Percentiles rank a stretch among this genome's conserved stretches.
Conservation (phyloP, 2,797 vertebrate genomes). For the Meriones psammophilus region DNA sequence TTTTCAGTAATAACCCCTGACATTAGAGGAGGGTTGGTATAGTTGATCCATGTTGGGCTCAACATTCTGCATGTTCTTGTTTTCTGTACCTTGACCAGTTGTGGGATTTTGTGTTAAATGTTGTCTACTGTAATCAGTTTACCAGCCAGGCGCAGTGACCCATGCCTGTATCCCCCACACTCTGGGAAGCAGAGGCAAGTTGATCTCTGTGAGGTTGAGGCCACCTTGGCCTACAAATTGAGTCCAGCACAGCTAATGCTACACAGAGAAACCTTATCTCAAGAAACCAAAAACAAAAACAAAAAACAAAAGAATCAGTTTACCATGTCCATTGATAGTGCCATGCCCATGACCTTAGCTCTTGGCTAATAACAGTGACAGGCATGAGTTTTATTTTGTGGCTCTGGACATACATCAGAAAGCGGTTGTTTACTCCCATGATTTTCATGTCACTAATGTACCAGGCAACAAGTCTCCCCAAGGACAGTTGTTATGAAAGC, state of each 20-base stretch:
- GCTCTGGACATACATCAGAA: neutral
- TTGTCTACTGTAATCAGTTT: neutral
- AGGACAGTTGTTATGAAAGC: neutral
- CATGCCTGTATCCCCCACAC: too few species aligned
- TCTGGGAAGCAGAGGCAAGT: too few species aligned
- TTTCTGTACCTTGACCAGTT: neutral
- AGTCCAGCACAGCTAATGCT: too few species aligned
- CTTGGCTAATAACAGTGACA: neutral
- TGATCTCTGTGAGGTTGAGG: too few species aligned
- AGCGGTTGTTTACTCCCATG: neutral
- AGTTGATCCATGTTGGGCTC: neutral
- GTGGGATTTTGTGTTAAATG: neutral
- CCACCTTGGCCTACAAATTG: too few species aligned
- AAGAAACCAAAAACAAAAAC: too few species aligned
- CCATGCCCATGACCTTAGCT: neutral
- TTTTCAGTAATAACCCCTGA: too few species aligned
- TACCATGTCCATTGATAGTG: neutral
- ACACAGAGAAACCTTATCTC: too few species aligned
- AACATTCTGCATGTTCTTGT: neutral
- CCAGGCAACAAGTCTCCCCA: neutral
- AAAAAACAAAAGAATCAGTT: neutral
- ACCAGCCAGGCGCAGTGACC: too few species aligned
- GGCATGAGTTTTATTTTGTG: neutral
- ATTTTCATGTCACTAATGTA: neutral
- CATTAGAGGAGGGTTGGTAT: neutral